Conservation (phyloP, 64 coral and sea anemone species). For the Actinia tenebrosa region DNA sequence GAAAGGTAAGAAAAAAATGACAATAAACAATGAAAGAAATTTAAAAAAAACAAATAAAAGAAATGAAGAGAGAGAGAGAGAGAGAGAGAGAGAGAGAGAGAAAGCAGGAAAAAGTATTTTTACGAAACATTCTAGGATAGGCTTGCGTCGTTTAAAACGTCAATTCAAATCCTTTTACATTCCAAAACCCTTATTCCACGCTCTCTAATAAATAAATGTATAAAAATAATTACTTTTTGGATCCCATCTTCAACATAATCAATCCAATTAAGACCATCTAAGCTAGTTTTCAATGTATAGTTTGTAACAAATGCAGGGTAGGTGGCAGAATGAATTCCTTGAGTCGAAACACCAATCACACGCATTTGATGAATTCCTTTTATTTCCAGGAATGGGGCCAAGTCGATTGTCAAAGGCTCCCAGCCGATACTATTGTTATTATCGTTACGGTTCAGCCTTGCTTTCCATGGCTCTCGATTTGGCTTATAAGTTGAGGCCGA, state of each 20-base stretch:
- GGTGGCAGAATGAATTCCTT: neutral
- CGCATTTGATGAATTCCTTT: neutral
- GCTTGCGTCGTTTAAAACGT: no score
- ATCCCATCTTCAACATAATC: slow-evolving; percentile 15
- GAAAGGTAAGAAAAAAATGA: no score
- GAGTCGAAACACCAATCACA: slow-evolving; percentile 17
- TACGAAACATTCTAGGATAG: no score
- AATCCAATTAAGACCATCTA: slow-evolving; percentile 35
- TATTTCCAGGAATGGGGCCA: neutral
- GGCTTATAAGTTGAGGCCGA: neutral
- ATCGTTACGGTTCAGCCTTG: slow-evolving; percentile 24
- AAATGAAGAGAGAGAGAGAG: neutral
- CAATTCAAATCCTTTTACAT: no score
- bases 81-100: neutral
- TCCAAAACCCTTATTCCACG: no score
- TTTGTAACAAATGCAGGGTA: neutral
- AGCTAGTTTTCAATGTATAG: slow-evolving; percentile 32
- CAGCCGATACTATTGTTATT: neutral
- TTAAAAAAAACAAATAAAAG: neutral
- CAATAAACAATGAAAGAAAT: no score
- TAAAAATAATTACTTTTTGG: slow-evolving; percentile 18
- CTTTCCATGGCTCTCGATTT: slow-evolving; percentile 14
- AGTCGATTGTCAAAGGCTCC: neutral
- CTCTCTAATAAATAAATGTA: neutral
- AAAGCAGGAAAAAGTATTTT: no score